Base-by-base conservation (phyloP, 2,113 vertebrate genomes). In the Arizona elegans region DNA sequence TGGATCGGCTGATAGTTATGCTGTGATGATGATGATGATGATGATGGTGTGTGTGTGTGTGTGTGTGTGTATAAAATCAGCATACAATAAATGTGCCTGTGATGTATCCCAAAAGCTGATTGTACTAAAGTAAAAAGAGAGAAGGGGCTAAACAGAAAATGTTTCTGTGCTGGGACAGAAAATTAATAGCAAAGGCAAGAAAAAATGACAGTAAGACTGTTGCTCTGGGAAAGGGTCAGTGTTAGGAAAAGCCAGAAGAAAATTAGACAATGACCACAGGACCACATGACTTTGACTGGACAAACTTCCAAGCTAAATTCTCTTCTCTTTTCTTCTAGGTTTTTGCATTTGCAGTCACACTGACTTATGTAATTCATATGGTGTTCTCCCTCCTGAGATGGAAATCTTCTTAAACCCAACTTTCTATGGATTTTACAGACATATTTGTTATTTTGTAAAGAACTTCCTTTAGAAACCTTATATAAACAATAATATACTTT, bases 341-440 rank as follows among this genome's bases (percentile, higher is more conserved):
- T 3, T 98, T 98, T 96, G 98, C 98, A 9, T 98, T 96, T 3
- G 0, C 97, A 86, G 97, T 97, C 58, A 98, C 98, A 13, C 96
- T 98, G 91, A 26, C 97, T 24, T 98, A 99, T 0, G 97, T 98
- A 93, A 93, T 98, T 70, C 98, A 99, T 12, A 56, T 97, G 52
- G 95, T 98, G 88, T 98, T 95, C 96, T 98, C 98, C 0, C 96
- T 97, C 3, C 95, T 97, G 70, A 96, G 98, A 93, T 98, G 98
- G 98, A 98, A 97, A 95, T 97, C 96, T 0, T 97, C 97, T 91
- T 98, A 96, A 98, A 94, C 2, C 65, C 52, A 9, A 7, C 17
- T 15, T 47, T 54, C 13, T 43, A 52, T 54, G 81, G 91, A 91
- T 87, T 93, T 70, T 90, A 38, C 75, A 55, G 81, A 26, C 33